Base-by-base conservation (phyloP, 2,888 invertebrate species). In the Volucella zonaria region DNA sequence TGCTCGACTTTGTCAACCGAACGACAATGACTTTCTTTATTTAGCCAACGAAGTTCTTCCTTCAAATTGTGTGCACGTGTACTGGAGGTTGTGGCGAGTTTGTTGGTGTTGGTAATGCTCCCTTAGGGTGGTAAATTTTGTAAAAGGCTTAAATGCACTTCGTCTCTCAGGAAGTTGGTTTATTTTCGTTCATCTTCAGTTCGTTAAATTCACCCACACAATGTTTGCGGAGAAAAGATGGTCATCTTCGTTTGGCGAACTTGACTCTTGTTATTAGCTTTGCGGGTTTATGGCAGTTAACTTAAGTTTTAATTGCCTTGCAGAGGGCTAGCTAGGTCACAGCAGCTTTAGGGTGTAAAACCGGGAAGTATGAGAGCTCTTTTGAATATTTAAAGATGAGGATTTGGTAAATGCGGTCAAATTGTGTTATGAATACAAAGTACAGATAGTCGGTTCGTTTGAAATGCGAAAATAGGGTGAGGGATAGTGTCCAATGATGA, bases 1-100 rank as follows among this genome's bases (percentile, higher is more conserved):
- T 82, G 77, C 77, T 73, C 58, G 82, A 82, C 82, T 82, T 77
- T 82, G 82, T 82, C 82, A 82, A 77, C 77, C 56, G 23, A 64
- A 70, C 62, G 58, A 81, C 75, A 81, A 75, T 75, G 80, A 70
- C 70, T 75, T 81, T 75, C 64, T 81, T 81, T 49, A 45, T 59
- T 81, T 75, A 64, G 66, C 52, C 23, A 64, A 59, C 49, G 12
- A 71, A 76, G 45, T 66, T 59, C 51, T 18, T 49, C 9, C 59
- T 31, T n/a, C 6, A n/a, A 23, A 49, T 10, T 23, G 8, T 10
- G 38, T 14, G 11, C 31, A n/a, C 15, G 38, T 15, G 6, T 51
- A 49, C 3, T 0, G 12, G 49, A 40, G 15, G 38, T 8, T 12
- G 40, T 8, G 31, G 14, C 31, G 47, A 12, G n/a, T 12, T 6